Percentiles rank a stretch among this genome's conserved stretches.
phyloP scores from a whole-genome alignment of 1,140 invertebrate genomes.

The Drosophila kanapiae region DNA sequence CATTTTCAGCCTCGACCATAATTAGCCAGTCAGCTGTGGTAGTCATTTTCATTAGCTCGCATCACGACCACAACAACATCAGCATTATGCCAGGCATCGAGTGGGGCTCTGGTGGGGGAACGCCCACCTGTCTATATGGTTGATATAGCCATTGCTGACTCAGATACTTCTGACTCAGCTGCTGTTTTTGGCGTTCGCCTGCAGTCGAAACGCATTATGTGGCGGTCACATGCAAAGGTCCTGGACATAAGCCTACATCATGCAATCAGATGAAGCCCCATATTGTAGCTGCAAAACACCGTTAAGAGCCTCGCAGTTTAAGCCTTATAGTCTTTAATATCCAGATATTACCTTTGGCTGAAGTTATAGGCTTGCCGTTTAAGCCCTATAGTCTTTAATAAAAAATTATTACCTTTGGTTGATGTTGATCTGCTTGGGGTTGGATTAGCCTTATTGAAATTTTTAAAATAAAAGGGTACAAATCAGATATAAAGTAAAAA shows the following conservation, averaged over 20 bases:
- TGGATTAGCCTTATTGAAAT: no score
- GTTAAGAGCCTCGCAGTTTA: no score
- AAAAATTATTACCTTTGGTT: no score
- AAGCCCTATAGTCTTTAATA: no score
- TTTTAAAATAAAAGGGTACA: no score
- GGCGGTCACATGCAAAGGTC: not conserved
- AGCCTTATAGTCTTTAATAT: not conserved
- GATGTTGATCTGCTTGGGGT: no score
- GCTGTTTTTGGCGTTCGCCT: constrained; percentile 14
- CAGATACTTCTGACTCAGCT: constrained; percentile 17
- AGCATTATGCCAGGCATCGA: not conserved
- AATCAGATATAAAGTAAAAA: no score
- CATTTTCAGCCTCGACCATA: constrained; percentile 2
- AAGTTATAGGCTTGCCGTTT: no score
- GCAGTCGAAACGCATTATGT: constrained; percentile 24
- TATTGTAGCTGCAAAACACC: not conserved
- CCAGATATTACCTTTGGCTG: not conserved
- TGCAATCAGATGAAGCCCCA: not conserved
- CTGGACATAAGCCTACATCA: not conserved
- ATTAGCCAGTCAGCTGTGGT: constrained; percentile 42
- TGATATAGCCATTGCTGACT: constrained; percentile 20
- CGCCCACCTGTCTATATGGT: constrained; percentile 15
- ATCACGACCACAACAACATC: constrained; percentile 22
- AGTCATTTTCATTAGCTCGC: constrained; percentile 42
- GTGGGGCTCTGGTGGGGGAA: not conserved